Evolutionary conservation across 2,113 vertebrate species (phyloP), one percentile per base, ranked within the genome.

Genomic region (Rhodinocichla rosea): DNA sequence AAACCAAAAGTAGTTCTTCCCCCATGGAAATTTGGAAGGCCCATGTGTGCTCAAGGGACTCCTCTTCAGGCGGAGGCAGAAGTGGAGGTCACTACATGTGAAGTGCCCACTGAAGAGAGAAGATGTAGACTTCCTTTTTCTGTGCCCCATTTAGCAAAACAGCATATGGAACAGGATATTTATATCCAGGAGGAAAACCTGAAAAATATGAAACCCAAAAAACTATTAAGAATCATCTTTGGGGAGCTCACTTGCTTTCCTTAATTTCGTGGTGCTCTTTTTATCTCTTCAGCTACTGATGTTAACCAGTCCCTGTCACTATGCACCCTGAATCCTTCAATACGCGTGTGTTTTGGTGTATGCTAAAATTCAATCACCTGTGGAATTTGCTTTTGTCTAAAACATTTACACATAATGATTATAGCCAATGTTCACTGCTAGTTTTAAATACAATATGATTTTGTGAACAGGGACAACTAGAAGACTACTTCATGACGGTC

Each of bases 351-450:
- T 40, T 77, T 65, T 65, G 65, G 49, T 87, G 69, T 89, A 96
- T 92, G 84, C 65, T 96, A 90, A 75, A 96, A 96, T 95, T 95
- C 89, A 83, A 17, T 69, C 82, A 92, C 91, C 94, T 86, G 28
- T 90, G 68, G 73, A 90, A 92, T 93, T 94, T 93, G 37, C 59
- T 94, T 91, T 55, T 87, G 24, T 69, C 45, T 87, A 42, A 89
- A 92, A 57, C 15, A 40, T 85, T 91, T 68, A 42, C 27, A 87
- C 33, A 10, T 78, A 67, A 63, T 81, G 62, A 59, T 86, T 44
- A 83, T 23, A 83, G 89, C 75, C 70, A 96, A 85, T 68, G 52
- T 56, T 85, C 80, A 70, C 52, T 87, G 84, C 83, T 83, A 89
- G 44, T 85, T 76, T 59, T 70, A 75, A 71, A 92, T 39, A 63